Base-by-base conservation (phyloP, 2,797 vertebrate species). In the Gallinago solitaria region DNA sequence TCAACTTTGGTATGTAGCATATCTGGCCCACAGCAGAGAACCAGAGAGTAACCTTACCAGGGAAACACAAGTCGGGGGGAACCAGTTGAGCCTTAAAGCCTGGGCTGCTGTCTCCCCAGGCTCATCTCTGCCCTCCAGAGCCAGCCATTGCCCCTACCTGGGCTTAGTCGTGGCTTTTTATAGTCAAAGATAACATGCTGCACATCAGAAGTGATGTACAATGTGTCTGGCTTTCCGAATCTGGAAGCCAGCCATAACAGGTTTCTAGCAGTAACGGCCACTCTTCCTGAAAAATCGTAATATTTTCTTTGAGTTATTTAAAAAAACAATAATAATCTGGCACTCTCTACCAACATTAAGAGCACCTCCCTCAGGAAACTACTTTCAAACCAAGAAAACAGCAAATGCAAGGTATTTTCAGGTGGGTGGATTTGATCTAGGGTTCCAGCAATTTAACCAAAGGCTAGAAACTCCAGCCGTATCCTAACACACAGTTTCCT, bases 371-470 rank as follows among this genome's bases (percentile, higher is more conserved):
- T 43, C 25, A 84, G 51, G 61, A 91, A 87, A 73, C 12, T 14
- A 28, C 63, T 89, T 91, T 73, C 83, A 81, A 69, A 8, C 39
- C 20, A 76, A 57, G 87, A 83, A 90, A 95, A 86, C 20, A 83
- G 30, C 54, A 93, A 93, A 92, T 43, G n/a, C 5, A 51, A 90
- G 35, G 17, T 67, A 83, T 92, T 91, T 96, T 89, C 78, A 76
- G 47, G 16, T 0, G 7, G 48, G 12, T 56, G 37, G 32, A 27
- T 71, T 86, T 86, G 82, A 91, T 85, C 51, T 77, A 80, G 48
- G 11, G 32, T 78, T 89, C 50, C 56, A 83, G 63, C 16, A 83
- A 83, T 63, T 93, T 82, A 83, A 86, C 32, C 0, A 4, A 79
- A 79, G 41, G 33, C 47, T 70, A 67, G 63, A 82, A 87, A 86